Conservation (phyloP, 2,797 vertebrate genomes). For the Lithobates pipiens region DNA sequence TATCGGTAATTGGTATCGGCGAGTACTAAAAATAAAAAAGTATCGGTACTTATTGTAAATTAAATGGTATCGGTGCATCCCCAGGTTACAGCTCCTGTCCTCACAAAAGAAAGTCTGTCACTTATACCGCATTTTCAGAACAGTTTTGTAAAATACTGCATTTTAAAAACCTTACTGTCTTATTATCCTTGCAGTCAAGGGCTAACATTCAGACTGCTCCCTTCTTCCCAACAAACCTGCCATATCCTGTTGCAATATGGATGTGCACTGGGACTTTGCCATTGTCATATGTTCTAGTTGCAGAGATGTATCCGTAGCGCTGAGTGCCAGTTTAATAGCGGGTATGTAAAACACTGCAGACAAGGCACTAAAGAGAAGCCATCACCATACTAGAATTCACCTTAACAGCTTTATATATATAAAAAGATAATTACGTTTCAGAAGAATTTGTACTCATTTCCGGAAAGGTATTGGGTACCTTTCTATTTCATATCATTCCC, state of each 20-base stretch:
- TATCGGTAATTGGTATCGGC: no score
- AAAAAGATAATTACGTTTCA: conserved; percentile 12
- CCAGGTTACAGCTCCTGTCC: no score
- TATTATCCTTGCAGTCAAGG: no score
- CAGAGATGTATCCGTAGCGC: not conserved
- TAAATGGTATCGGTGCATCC: no score
- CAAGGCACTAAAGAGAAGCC: not conserved
- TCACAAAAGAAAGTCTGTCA: no score
- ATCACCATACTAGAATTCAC: conserved; percentile 40
- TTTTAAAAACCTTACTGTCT: not conserved
- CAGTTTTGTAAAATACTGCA: not conserved
- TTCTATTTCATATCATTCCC: not conserved
- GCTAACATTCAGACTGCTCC: not conserved
- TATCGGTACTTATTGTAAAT: no score
- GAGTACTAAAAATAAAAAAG: no score
- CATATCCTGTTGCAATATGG: not conserved
- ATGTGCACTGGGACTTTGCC: not conserved
- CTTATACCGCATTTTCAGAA: no score
- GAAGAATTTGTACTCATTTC: not conserved
- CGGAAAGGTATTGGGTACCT: not conserved
- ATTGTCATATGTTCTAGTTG: conserved; percentile 14
- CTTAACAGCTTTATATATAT: conserved; percentile 36
- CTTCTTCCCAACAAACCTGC: not conserved
- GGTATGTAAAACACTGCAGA: not conserved
- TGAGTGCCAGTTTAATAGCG: not conserved